Evolutionary conservation across 1,140 invertebrate species (phyloP).

Genomic region (Yoshiicerus persimilis): DNA sequence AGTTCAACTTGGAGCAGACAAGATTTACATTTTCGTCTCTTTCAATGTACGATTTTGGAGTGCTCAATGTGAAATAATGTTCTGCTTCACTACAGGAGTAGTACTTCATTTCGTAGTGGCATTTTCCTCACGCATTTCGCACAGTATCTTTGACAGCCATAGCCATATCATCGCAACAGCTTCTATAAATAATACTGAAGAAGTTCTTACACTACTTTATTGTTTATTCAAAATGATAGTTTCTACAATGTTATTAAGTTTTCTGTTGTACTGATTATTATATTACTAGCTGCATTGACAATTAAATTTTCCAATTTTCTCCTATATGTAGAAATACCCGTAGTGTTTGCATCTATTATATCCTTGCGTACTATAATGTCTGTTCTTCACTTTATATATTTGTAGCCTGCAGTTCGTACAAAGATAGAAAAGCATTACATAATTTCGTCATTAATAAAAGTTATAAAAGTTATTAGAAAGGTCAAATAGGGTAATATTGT

Average conservation of each 20-base stretch:
- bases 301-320: no score
- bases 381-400: no score
- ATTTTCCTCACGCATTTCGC: background rate
- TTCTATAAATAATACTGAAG: background rate
- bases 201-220: background rate
- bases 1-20: background rate
- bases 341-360: no score
- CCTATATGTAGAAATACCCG: no score
- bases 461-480: no score
- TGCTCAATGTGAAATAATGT: background rate
- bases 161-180: background rate
- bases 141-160: background rate
- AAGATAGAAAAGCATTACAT: no score
- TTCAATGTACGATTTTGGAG: background rate
- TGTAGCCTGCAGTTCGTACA: no score
- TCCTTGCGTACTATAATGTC: no score
- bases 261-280: background rate
- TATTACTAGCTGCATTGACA: no score
- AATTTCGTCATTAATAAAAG: no score
- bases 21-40: background rate
- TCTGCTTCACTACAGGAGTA: background rate
- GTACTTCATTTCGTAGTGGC: background rate
- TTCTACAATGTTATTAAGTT: background rate
- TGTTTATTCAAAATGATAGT: no score
- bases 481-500: no score